Conservation (phyloP, 2,888 invertebrate species). For the Drymonia ruficornis region DNA sequence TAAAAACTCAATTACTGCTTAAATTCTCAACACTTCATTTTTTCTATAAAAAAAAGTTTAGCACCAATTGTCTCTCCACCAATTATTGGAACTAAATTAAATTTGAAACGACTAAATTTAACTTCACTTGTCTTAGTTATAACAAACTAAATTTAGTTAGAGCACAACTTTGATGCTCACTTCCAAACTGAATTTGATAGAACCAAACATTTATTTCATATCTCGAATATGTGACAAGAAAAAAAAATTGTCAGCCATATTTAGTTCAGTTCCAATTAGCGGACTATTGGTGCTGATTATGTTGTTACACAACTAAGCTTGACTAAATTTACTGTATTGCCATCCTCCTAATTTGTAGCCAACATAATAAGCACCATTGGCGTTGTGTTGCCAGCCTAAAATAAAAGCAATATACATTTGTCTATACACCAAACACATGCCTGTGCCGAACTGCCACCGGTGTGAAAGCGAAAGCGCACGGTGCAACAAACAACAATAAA, state of each 20-base stretch:
- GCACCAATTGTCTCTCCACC: neutral
- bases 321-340: no score
- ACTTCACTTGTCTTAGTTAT: no score
- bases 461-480: conserved; percentile 45
- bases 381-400: neutral
- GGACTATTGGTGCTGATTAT: no score
- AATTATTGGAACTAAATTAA: neutral
- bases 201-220: neutral
- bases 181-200: neutral
- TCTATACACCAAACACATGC: conserved; percentile 27
- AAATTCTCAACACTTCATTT: neutral
- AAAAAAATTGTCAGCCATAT: neutral
- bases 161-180: no score
- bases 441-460: conserved; percentile 28
- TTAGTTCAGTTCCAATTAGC: neutral
- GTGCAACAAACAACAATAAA: conserved; percentile 34
- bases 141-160: neutral
- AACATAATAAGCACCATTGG: neutral
- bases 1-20: neutral
- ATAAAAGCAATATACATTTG: conserved; percentile 12
- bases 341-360: no score
- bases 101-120: neutral
- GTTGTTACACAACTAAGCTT: no score
- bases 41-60: neutral
- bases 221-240: no score